phyloP scores from a whole-genome alignment of 2,113 vertebrate species.

The Petaurus breviceps region DNA sequence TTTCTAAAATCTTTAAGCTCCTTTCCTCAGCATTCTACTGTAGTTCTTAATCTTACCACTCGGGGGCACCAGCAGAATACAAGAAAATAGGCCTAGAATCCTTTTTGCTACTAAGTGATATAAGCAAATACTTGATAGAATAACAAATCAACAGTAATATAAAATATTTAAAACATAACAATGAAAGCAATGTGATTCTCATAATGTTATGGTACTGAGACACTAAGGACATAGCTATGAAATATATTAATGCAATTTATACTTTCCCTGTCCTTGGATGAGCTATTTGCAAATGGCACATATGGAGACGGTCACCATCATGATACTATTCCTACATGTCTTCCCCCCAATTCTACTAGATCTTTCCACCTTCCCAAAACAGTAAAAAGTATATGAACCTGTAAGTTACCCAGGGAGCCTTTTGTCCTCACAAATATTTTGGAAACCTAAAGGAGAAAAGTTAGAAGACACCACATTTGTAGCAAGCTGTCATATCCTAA shows the following conservation, averaged over 20 bases:
- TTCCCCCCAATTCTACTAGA: neutral
- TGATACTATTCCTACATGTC: neutral
- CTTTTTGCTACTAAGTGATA: constrained; percentile 2
- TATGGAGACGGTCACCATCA: neutral
- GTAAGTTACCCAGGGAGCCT: neutral
- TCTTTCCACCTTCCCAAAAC: neutral
- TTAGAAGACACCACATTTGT: neutral
- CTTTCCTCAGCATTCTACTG: neutral
- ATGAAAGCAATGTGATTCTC: constrained; percentile 34
- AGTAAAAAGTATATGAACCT: neutral
- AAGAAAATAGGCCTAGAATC: neutral
- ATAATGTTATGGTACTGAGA: constrained; percentile 34
- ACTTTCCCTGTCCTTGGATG: constrained; percentile 43
- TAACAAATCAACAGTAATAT: constrained; percentile 52
- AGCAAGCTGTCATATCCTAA: constrained; percentile 14
- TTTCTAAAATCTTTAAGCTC: neutral
- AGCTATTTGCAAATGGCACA: constrained; percentile 48
- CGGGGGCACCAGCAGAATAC: constrained; percentile 47
- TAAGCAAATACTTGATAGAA: constrained; percentile 40
- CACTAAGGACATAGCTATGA: neutral
- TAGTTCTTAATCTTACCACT: constrained; percentile 61
- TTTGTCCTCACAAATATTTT: neutral
- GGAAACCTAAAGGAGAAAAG: neutral
- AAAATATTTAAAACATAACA: constrained; percentile 62
- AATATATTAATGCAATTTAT: constrained; percentile 38